Evolutionary conservation across 1,140 invertebrate species (phyloP), one percentile per base, ranked within the genome.

Genomic region (Pomacea maculata): DNA sequence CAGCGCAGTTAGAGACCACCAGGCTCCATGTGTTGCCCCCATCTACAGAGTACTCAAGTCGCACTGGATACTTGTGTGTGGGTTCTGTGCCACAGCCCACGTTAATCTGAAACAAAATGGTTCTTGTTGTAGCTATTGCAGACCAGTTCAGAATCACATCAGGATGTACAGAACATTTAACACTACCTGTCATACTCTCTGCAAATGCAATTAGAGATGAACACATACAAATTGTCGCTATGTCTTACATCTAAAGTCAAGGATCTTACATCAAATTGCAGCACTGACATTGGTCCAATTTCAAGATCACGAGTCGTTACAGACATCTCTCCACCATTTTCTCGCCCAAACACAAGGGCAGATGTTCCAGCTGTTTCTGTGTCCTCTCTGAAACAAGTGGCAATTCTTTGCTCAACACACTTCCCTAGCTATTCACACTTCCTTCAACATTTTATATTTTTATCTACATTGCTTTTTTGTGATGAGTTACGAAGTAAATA

Each of bases 181-280:
- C 15, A 61, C 15, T 61, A 61, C 57, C 57, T 61, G 11, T 14
- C 57, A 61, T 61, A 61, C 57, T 61, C 57, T 61, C 57, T 61
- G 57, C 34, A 45, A 61, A 17, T 61, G 1, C 57, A 11, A 61
- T 61, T 14, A 57, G 57, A 61, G 15, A 61, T 61, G 15, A 61
- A 61, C 3, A 57, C 9, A 9, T 1, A 17, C 4, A 61, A 61
- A 61, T 61, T 61, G 57, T 61, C 57, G 8, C 57, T 14, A 9
- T 8, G 1, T 17, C 57, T 61, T 61, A 61, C 9, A 61, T 61
- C 57, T 17, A 14, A 61, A 61, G 11, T 11, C 15, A 61, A 61
- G 11, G 45, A 55, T 86, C 88, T 88, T 85, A 92, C 92, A 86
- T 93, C 92, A 90, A 92, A 93, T 79, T 92, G 92, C 34, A 93